Evolutionary conservation across 2,888 invertebrate genomes (phyloP).

Genomic region (Pandemis heparana): DNA sequence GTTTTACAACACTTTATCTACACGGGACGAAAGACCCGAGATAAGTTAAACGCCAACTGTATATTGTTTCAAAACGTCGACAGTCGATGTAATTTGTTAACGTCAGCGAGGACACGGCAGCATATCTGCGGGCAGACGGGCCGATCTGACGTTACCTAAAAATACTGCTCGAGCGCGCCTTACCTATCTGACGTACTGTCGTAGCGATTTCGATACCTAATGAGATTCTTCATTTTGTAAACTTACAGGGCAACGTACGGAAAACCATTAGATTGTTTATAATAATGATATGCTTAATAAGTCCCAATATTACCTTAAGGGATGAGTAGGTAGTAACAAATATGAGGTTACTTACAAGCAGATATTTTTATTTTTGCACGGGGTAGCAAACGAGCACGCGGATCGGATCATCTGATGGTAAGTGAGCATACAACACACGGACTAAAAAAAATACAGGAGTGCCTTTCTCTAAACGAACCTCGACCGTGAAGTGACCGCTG

Average conservation of each 20-base stretch:
- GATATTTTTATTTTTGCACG: too few relatives aligned
- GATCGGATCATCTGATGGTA: too few relatives aligned
- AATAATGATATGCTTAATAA: too few relatives aligned
- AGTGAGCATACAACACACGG: too few relatives aligned
- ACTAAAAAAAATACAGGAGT: too few relatives aligned
- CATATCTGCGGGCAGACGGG: slow-evolving; percentile 57
- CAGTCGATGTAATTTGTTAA: slow-evolving; percentile 83
- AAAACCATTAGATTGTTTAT: background rate
- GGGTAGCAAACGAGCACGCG: too few relatives aligned
- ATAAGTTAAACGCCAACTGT: slow-evolving; percentile 84
- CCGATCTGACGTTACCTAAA: slow-evolving; percentile 72
- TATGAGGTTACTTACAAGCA: too few relatives aligned
- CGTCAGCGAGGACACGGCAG: slow-evolving; percentile 66
- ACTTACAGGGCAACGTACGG: too few relatives aligned
- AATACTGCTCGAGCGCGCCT: slow-evolving; percentile 64
- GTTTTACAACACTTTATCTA: slow-evolving; percentile 84
- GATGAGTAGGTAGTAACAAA: too few relatives aligned
- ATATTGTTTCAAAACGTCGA: slow-evolving; percentile 84
- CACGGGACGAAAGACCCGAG: slow-evolving; percentile 80
- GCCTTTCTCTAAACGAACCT: too few relatives aligned
- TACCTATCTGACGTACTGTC: slow-evolving; percentile 59
- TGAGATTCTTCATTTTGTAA: slow-evolving; percentile 69
- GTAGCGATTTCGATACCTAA: slow-evolving; percentile 67
- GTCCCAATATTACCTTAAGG: too few relatives aligned
- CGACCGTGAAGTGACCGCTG: too few relatives aligned